A percentile compares a stretch with the other conserved stretches of the same genome.
Conservation (phyloP, 2,888 invertebrate genomes). For the Lampropteryx suffumata region DNA sequence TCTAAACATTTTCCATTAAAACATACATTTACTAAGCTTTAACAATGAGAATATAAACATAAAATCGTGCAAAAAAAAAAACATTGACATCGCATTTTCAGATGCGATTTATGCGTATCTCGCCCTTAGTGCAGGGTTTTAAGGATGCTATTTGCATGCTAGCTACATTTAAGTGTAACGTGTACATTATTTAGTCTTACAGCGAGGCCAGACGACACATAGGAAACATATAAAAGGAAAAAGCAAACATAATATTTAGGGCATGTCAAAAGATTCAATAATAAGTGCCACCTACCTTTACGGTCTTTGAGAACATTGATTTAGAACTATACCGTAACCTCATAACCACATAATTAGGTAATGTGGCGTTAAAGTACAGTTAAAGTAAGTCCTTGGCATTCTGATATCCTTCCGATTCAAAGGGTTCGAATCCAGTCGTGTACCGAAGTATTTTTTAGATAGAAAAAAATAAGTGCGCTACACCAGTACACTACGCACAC, state of each 20-base stretch:
- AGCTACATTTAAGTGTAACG: conserved; percentile 47
- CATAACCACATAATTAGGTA: no score
- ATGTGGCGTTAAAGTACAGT: no score
- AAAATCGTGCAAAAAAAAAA: conserved; percentile 32
- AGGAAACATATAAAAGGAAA: conserved; percentile 18
- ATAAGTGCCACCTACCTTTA: not conserved
- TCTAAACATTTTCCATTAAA: conserved; percentile 1
- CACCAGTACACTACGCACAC: no score
- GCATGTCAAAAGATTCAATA: conserved; percentile 2
- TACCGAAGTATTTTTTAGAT: no score
- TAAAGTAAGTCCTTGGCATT: no score
- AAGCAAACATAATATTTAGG: conserved; percentile 9
- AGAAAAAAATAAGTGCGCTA: no score
- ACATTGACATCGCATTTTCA: conserved; percentile 28
- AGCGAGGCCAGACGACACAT: conserved; percentile 57
- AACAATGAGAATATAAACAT: conserved; percentile 23
- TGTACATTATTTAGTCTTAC: conserved; percentile 54
- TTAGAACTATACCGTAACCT: no score
- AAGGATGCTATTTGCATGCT: conserved; percentile 37
- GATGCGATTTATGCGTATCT: conserved; percentile 30
- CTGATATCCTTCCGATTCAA: no score
- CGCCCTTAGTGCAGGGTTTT: conserved; percentile 28
- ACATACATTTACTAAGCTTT: conserved; percentile 6
- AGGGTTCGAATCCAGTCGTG: no score
- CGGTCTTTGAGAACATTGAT: not conserved